Evolutionary conservation across 2,888 invertebrate species (phyloP), one percentile per base, ranked within the genome.

Genomic region (Galeopsomyia nigrocyanea): DNA sequence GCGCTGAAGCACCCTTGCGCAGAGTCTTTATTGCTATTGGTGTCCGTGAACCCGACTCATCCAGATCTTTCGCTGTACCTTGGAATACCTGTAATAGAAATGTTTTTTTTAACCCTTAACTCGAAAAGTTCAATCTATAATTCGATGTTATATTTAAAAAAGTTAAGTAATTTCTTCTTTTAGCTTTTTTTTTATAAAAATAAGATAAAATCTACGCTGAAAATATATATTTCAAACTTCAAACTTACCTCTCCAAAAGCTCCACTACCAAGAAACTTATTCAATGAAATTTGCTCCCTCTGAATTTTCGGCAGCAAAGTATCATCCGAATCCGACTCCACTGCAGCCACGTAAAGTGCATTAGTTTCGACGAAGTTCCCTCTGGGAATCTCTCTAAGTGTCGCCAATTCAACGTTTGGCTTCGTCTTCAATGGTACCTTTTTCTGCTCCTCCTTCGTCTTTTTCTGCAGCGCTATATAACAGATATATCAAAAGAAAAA

Each of bases 21-120:
- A 99, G 88, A 0, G 96, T 97, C 94, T 98, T 98, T 49, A 98
- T 94, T 14, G 98, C 98, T n/a, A 98, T 96, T 82, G 93, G 92
- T 19, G 91, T 93, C 71, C 81, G 82, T 5, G 71, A 68, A 22
- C 88, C 88, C 49, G 88, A 88, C 7, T 89, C 89, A 65, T 90
- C 90, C 56, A 93, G 88, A 78, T 93, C 91, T 77, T 91, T 90
- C 0, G 96, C 95, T 74, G 93, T 89, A 0, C 98, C 99, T 88
- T 97, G 96, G 84, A 95, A 97, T 0, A 99, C 86, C 85, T 86
- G 61, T 7, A 46, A 26, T 13, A 16, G 39, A 9, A 62, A 55
- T 55, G 64, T 57, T 46, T 21, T 16, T 17, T 2, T 3, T 26
- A 26, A 39, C 2, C 5, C 49, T 62, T 51, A 63, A 13, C 21